A percentile compares a stretch with the other conserved stretches of the same genome.
These are phyloP conservation scores for Boloria euphrosyne DNA, from an alignment of 2,888 invertebrate genomes.

Conservation along the genomic window DNA sequence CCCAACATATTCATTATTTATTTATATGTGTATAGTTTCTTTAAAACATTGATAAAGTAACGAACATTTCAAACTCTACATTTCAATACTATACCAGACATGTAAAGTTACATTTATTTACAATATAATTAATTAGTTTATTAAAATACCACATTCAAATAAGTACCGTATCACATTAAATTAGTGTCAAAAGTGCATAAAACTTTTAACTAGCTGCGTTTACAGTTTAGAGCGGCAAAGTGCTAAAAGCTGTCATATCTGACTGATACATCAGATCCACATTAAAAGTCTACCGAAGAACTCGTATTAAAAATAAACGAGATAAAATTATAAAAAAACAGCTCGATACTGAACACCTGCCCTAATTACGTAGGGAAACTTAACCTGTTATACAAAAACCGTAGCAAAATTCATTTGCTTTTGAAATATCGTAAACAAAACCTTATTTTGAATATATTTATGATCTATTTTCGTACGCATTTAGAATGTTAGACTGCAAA, in stretches of 20 bases:
- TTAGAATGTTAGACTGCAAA: constrained; percentile 7
- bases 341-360: constrained; percentile 43
- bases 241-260: constrained; percentile 17
- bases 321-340: constrained; percentile 36
- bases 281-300: constrained; percentile 25
- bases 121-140: too few relatives aligned
- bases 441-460: not conserved
- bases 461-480: not conserved
- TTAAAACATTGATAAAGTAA: too few relatives aligned
- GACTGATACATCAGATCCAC: constrained; percentile 11
- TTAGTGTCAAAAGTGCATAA: too few relatives aligned
- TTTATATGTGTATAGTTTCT: too few relatives aligned
- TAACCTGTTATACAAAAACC: constrained; percentile 40
- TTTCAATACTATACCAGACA: too few relatives aligned
- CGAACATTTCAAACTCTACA: too few relatives aligned
- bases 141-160: too few relatives aligned
- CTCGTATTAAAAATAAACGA: constrained; percentile 29
- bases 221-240: constrained; percentile 2
- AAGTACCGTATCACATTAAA: too few relatives aligned
- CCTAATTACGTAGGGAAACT: constrained; percentile 42
- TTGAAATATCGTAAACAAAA: not conserved
- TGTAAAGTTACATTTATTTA: too few relatives aligned
- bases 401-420: constrained; percentile 24
- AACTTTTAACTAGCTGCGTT: too few relatives aligned
- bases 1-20: too few relatives aligned